Evolutionary conservation across 1,140 invertebrate species (phyloP).

Genomic region (Aphelinus atriplicis): DNA sequence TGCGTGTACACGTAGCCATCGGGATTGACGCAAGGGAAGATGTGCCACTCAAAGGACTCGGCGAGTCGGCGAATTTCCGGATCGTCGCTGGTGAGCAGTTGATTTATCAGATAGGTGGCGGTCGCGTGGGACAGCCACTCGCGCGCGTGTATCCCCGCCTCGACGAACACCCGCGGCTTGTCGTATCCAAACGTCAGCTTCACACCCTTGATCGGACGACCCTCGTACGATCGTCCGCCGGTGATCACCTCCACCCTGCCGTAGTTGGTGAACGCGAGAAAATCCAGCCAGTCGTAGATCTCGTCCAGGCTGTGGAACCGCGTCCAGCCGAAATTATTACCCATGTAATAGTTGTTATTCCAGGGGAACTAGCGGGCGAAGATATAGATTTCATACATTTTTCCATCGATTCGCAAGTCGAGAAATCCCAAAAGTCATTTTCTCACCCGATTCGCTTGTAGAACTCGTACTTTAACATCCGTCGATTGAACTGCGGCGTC

Average conservation of each 20-base stretch:
- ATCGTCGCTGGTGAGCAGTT: constrained; percentile 69
- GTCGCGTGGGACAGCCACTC: constrained; percentile 83
- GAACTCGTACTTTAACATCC: constrained; percentile 24
- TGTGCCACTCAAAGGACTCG: constrained; percentile 75
- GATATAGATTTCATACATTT: too few relatives aligned
- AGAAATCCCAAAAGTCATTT: neutral
- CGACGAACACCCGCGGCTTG: constrained; percentile 68
- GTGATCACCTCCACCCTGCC: constrained; percentile 64
- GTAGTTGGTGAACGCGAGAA: constrained; percentile 61
- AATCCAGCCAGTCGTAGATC: constrained; percentile 65
- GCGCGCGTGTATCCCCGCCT: constrained; percentile 76
- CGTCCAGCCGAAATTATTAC: constrained; percentile 56
- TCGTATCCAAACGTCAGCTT: constrained; percentile 65
- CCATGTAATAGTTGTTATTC: too few relatives aligned
- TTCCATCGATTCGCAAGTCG: too few relatives aligned
- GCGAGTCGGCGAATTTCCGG: constrained; percentile 64
- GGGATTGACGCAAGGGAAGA: constrained; percentile 77
- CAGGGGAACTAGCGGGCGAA: too few relatives aligned
- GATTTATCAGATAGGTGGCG: constrained; percentile 73
- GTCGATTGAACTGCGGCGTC: neutral
- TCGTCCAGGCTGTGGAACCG: constrained; percentile 66
- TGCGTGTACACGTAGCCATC: constrained; percentile 83
- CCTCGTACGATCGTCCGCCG: constrained; percentile 70
- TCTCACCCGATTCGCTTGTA: neutral
- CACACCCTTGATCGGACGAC: constrained; percentile 71